A percentile compares a stretch with the other conserved stretches of the same genome.
These are phyloP conservation scores for Dendrocincla tyrannina DNA, from an alignment of 2,797 vertebrate genomes.

Conservation along the genomic window DNA sequence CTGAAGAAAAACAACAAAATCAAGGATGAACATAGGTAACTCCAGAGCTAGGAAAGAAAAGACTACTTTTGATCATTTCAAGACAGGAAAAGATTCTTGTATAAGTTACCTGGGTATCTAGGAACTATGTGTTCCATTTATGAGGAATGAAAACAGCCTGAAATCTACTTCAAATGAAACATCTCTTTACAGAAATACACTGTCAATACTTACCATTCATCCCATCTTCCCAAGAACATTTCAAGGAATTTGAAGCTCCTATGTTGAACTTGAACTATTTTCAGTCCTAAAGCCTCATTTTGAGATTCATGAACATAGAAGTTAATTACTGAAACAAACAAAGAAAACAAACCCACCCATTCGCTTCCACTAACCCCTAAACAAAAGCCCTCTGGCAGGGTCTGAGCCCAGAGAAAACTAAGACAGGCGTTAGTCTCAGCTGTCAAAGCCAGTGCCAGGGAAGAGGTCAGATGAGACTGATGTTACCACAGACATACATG, in stretches of 20 bases:
- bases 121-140: not conserved
- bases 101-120: not conserved
- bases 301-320: not conserved
- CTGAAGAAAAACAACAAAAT: not conserved
- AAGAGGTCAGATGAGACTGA: not conserved
- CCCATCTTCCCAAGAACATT: not conserved
- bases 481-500: not conserved
- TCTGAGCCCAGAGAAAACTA: not conserved
- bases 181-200: not conserved
- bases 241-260: not conserved
- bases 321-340: not conserved
- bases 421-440: not conserved
- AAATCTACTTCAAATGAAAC: not conserved
- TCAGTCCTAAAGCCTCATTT: not conserved
- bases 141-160: not conserved
- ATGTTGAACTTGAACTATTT: not conserved
- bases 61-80: not conserved
- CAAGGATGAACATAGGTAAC: not conserved
- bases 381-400: not conserved
- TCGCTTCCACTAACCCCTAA: not conserved
- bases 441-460: not conserved
- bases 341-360: not conserved
- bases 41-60: not conserved
- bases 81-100: not conserved
- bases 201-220: not conserved